Evolutionary conservation across 2,888 invertebrate genomes (phyloP).

Genomic region (Atrina japonica): DNA sequence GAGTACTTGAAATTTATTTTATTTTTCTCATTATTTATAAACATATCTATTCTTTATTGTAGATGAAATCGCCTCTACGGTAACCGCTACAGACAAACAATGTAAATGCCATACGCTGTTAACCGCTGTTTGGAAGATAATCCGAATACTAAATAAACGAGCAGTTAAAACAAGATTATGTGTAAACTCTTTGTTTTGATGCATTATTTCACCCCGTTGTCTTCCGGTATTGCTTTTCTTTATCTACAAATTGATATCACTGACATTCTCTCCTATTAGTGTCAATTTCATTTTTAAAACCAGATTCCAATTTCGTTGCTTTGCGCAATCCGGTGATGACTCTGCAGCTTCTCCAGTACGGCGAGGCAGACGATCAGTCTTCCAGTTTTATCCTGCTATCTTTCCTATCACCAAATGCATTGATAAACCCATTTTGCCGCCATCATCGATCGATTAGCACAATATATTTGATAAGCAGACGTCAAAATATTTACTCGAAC

Average conservation of each 20-base stretch:
- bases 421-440: constrained; percentile 25
- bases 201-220: too few relatives aligned
- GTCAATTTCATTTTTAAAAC: constrained; percentile 35
- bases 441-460: constrained; percentile 20
- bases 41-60: too few relatives aligned
- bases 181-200: too few relatives aligned
- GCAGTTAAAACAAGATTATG: too few relatives aligned
- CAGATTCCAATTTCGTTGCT: constrained; percentile 10
- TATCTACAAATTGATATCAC: constrained; percentile 9
- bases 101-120: too few relatives aligned
- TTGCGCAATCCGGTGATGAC: constrained; percentile 25
- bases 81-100: too few relatives aligned
- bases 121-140: too few relatives aligned
- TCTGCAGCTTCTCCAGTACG: neutral
- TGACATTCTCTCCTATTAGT: constrained; percentile 30
- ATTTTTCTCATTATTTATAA: too few relatives aligned
- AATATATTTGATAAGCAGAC: constrained; percentile 18
- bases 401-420: constrained; percentile 20
- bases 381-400: constrained; percentile 17
- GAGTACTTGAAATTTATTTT: too few relatives aligned
- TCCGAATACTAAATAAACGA: too few relatives aligned
- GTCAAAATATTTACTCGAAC: constrained; percentile 32
- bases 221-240: neutral
- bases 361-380: constrained; percentile 14
- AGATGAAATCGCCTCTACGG: too few relatives aligned